phyloP scores from a whole-genome alignment of 2,888 invertebrate species.

The Orthosia gothica region DNA sequence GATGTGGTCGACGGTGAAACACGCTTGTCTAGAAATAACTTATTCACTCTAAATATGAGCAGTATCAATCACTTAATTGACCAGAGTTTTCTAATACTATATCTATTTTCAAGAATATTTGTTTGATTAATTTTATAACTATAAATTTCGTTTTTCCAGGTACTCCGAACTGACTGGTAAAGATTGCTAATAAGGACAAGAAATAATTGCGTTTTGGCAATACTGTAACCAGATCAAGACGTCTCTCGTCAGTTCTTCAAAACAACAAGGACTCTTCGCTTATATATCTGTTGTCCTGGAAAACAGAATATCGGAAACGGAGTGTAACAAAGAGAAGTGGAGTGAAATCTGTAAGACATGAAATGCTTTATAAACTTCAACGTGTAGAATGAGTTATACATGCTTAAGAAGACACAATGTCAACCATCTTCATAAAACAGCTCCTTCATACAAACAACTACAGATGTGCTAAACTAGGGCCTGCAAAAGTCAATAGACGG shows the following conservation, averaged over 20 bases:
- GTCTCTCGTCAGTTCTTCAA: neutral
- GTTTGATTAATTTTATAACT: neutral
- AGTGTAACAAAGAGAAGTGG: too few species aligned
- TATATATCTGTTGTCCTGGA: neutral
- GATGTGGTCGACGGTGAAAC: too few species aligned
- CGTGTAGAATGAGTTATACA: too few species aligned
- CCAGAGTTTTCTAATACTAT: neutral
- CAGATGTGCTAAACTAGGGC: neutral
- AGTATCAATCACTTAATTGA: neutral
- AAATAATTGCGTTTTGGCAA: neutral
- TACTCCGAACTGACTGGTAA: conserved; percentile 17
- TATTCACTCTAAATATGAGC: too few species aligned
- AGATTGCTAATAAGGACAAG: conserved; percentile 9
- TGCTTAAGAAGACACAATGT: too few species aligned
- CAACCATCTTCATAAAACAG: neutral
- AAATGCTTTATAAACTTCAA: too few species aligned
- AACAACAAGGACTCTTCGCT: neutral
- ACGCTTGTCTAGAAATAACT: too few species aligned
- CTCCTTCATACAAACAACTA: neutral
- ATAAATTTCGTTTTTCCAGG: conserved; percentile 7
- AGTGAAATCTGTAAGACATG: too few species aligned
- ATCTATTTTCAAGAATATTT: neutral
- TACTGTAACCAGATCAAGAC: neutral
- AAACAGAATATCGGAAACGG: too few species aligned
- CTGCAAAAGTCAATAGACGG: neutral